These are phyloP conservation scores for Pogonomyrmex californicus DNA, from an alignment of 1,140 invertebrate genomes.

Conservation along the genomic window DNA sequence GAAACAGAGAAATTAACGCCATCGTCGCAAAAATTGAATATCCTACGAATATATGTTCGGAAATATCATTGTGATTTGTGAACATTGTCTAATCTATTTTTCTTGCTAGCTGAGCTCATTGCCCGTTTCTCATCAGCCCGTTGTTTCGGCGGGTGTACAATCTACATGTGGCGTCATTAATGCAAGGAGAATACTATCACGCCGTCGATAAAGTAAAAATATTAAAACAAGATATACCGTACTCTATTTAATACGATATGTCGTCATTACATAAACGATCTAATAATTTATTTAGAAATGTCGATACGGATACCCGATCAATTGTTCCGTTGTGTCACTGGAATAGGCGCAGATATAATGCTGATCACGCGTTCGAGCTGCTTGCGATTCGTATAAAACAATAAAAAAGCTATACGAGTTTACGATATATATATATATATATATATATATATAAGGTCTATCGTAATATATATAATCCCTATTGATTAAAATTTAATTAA, in stretches of 20 bases:
- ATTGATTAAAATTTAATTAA: too few species aligned
- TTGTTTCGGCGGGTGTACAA: background rate
- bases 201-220: background rate
- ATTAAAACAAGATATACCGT: background rate
- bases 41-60: background rate
- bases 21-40: background rate
- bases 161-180: background rate
- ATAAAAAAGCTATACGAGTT: background rate
- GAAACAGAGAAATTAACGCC: constrained; percentile 27
- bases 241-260: constrained; percentile 16
- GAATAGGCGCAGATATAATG: background rate
- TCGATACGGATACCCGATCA: constrained; percentile 23
- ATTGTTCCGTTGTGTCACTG: background rate
- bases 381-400: background rate
- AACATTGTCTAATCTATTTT: background rate
- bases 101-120: background rate
- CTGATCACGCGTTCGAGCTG: background rate
- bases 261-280: constrained; percentile 30
- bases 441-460: background rate
- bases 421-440: background rate
- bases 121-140: too few species aligned
- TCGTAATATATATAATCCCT: too few species aligned
- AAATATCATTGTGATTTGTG: background rate
- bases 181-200: constrained; percentile 3
- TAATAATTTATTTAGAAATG: constrained; percentile 29